Conservation (phyloP, 2,888 invertebrate genomes). For the Drosophila meridionalis region DNA sequence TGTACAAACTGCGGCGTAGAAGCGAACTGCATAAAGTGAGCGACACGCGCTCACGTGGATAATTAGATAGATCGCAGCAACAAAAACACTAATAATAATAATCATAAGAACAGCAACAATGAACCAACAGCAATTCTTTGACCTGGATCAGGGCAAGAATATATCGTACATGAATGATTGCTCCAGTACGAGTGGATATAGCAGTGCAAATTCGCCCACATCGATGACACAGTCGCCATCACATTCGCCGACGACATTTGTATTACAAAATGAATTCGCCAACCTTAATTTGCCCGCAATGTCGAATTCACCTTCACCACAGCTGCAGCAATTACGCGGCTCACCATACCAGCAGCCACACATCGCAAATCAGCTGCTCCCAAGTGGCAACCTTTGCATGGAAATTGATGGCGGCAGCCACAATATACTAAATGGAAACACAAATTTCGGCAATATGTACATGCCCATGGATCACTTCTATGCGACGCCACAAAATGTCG, state of each 20-base stretch:
- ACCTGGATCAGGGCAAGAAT: constrained; percentile 78
- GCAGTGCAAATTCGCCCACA: constrained; percentile 64
- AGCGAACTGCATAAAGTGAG: neutral
- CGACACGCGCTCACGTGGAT: constrained; percentile 37
- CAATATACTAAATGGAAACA: constrained; percentile 47
- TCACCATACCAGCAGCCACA: constrained; percentile 55
- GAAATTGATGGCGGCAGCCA: constrained; percentile 43
- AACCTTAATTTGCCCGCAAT: constrained; percentile 73
- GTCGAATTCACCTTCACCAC: constrained; percentile 65
- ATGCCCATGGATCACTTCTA: constrained; percentile 64
- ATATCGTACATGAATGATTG: constrained; percentile 74
- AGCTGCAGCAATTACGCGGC: constrained; percentile 35
- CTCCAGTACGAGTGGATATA: constrained; percentile 81
- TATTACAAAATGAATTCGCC: constrained; percentile 74
- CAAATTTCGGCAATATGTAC: constrained; percentile 50
- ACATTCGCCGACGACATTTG: constrained; percentile 72
- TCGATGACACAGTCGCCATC: constrained; percentile 72
- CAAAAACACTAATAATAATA: constrained; percentile 23
- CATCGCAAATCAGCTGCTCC: constrained; percentile 34
- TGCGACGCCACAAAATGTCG: constrained; percentile 34
- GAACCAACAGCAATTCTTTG: constrained; percentile 69
- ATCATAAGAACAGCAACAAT: constrained; percentile 17
- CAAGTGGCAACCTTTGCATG: constrained; percentile 54
- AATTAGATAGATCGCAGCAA: neutral
- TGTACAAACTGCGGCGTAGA: constrained; percentile 37